Evolutionary conservation across 1,140 invertebrate species (phyloP).

Genomic region (Drosophila cardini): DNA sequence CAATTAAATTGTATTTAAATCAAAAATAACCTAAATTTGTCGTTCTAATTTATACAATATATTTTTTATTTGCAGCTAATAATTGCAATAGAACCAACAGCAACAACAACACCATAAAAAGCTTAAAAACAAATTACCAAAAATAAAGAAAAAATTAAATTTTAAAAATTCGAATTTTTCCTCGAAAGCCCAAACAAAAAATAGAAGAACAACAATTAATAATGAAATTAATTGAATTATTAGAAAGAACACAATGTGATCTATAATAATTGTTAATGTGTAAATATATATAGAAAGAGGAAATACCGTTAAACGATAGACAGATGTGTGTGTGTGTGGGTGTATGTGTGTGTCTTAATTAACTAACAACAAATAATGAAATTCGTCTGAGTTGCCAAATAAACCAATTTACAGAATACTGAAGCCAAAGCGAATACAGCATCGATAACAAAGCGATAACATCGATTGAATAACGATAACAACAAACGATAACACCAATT

Average conservation of each 20-base stretch:
- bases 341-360: constrained; percentile 14
- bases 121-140: no score
- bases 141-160: background rate
- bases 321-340: constrained; percentile 14
- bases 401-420: constrained; percentile 6
- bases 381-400: constrained; percentile 38
- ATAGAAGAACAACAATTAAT: constrained; percentile 4
- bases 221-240: background rate
- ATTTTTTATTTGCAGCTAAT: constrained; percentile 26
- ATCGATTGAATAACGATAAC: background rate
- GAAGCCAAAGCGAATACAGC: background rate
- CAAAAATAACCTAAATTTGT: constrained; percentile 3
- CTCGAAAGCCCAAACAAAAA: constrained; percentile 12
- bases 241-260: constrained; percentile 38
- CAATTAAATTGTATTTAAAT: constrained; percentile 8
- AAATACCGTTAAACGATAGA: background rate
- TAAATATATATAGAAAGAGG: constrained; percentile 13
- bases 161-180: constrained; percentile 4
- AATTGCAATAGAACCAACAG: constrained; percentile 14
- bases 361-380: background rate
- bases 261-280: constrained; percentile 25
- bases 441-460: background rate
- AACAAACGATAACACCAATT: constrained; percentile 14
- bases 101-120: constrained; percentile 5
- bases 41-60: constrained; percentile 26